These are phyloP conservation scores for Chrysotoxum bicinctum DNA, from an alignment of 2,888 invertebrate species.

Conservation along the genomic window DNA sequence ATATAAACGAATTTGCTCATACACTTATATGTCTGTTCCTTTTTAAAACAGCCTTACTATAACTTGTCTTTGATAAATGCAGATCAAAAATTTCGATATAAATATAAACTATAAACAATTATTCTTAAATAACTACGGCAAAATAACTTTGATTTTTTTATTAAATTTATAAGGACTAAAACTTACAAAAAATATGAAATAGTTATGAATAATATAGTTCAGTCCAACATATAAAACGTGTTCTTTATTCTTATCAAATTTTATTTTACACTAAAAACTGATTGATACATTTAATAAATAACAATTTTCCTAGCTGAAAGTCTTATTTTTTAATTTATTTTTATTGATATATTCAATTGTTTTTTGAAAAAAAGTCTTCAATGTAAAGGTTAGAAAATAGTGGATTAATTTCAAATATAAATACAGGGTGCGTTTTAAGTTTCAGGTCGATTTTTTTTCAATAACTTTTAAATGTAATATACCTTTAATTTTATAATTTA, in stretches of 20 bases:
- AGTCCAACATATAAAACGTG: not conserved
- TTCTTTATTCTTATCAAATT: not conserved
- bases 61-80: not conserved
- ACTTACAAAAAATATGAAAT: conserved; percentile 2
- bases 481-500: no score
- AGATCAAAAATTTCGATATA: not conserved
- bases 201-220: not conserved
- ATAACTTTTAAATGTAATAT: no score
- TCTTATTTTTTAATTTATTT: not conserved
- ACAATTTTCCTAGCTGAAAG: not conserved
- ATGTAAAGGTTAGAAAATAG: not conserved
- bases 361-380: not conserved
- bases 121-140: not conserved
- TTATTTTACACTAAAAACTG: not conserved
- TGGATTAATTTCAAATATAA: not conserved
- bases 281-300: not conserved
- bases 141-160: not conserved
- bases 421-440: no score
- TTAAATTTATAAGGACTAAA: not conserved
- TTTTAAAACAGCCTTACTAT: not conserved
- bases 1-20: not conserved
- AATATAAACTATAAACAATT: not conserved
- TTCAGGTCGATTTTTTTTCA: no score
- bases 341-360: not conserved
- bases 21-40: not conserved